Conservation (phyloP, 2,113 vertebrate genomes). For the Climacteris rufus region DNA sequence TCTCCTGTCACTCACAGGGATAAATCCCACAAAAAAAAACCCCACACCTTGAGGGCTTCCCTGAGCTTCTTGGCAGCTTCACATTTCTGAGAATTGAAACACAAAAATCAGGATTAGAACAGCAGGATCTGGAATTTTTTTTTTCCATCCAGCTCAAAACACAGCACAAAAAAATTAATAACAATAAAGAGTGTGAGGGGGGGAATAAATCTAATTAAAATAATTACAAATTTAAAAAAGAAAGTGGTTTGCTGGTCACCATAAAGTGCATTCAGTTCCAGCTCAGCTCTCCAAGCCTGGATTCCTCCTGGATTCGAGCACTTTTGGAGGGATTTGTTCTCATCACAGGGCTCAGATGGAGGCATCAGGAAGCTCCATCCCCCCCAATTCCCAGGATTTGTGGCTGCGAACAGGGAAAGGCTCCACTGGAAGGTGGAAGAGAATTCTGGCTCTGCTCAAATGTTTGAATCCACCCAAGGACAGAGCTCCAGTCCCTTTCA, state of each 20-base stretch:
- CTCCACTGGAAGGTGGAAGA: no score
- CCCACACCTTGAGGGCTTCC: not conserved
- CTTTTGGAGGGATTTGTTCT: not conserved
- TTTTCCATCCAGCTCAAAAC: accelerated
- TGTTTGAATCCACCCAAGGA: not conserved
- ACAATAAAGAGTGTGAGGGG: not conserved
- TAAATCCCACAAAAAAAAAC: not conserved
- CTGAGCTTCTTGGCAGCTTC: not conserved
- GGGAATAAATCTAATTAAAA: not conserved
- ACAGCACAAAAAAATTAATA: not conserved
- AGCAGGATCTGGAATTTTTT: not conserved
- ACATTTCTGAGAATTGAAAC: not conserved
- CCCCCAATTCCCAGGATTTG: not conserved
- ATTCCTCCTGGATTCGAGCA: not conserved
- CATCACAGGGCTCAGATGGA: not conserved
- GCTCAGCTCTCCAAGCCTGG: not conserved
- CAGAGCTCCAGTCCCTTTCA: accelerated
- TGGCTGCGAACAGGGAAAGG: accelerated
- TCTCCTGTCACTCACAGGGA: not conserved
- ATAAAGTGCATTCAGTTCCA: not conserved
- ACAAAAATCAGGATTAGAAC: not conserved
- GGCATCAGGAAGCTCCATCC: not conserved
- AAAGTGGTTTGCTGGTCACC: not conserved
- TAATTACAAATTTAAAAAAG: not conserved
- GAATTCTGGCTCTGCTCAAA: not conserved